phyloP scores from a whole-genome alignment of 1,140 invertebrate species.

The Venustaconcha ellipsiformis region DNA sequence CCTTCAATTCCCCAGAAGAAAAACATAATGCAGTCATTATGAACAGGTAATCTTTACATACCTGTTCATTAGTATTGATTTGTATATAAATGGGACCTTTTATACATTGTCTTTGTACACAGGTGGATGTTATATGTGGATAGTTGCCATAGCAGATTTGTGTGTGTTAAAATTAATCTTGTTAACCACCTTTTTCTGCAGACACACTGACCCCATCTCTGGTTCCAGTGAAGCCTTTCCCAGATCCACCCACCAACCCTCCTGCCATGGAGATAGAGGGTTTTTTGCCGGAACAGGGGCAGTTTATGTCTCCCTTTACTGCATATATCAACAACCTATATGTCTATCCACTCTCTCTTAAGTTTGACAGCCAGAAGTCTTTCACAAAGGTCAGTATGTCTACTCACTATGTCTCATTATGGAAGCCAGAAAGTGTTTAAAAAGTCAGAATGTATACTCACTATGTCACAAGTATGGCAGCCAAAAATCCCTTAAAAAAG shows the following conservation, averaged over 20 bases:
- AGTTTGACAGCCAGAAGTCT: constrained; percentile 92
- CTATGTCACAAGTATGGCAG: no score
- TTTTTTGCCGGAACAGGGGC: constrained; percentile 80
- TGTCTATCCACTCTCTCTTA: constrained; percentile 87
- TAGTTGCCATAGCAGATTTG: no score
- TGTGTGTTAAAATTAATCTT: no score
- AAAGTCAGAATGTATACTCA: no score
- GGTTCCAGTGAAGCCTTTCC: constrained; percentile 84
- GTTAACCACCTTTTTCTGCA: constrained; percentile 60
- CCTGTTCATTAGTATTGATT: neutral
- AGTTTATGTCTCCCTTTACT: constrained; percentile 76
- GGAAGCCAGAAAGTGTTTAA: no score
- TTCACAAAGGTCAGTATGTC: constrained; percentile 74
- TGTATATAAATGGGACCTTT: neutral
- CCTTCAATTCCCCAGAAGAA: no score
- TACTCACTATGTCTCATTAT: no score
- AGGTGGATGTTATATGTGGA: neutral
- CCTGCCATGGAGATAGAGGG: constrained; percentile 86
- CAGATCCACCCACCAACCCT: constrained; percentile 78
- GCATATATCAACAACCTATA: constrained; percentile 90
- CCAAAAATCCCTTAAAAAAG: no score
- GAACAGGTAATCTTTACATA: neutral
- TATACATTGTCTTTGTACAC: neutral
- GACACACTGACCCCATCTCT: constrained; percentile 85
- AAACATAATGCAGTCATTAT: no score